phyloP scores from a whole-genome alignment of 2,888 invertebrate species.

The Scaptomyza tumidula region DNA sequence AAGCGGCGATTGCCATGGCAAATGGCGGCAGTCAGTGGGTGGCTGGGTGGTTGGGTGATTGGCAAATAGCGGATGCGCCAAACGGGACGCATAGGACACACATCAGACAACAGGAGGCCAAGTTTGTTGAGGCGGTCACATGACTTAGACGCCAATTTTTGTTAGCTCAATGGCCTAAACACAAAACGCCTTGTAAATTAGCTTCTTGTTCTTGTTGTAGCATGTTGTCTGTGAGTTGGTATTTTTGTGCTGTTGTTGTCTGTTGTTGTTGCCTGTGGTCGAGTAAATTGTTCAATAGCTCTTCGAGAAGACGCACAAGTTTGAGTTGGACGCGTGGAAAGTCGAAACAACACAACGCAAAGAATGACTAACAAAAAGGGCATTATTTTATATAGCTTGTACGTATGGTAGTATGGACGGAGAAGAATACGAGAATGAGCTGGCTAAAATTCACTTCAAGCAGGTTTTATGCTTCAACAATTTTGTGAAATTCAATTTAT shows the following conservation, averaged over 20 bases:
- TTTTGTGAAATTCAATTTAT: conserved; percentile 84
- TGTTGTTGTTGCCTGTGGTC: conserved; percentile 47
- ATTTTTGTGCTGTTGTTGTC: conserved; percentile 6
- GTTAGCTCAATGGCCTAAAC: conserved; percentile 69
- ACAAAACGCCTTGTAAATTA: conserved; percentile 76
- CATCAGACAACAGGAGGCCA: neutral
- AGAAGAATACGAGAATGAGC: conserved; percentile 64
- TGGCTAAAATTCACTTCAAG: conserved; percentile 81
- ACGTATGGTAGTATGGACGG: neutral
- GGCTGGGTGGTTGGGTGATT: neutral
- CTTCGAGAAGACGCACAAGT: conserved; percentile 20
- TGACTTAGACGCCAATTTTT: conserved; percentile 63
- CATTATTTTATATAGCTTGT: conserved; percentile 71
- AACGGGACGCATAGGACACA: conserved; percentile 29
- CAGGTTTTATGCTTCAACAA: conserved; percentile 83
- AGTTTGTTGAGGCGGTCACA: conserved; percentile 39
- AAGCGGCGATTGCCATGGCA: conserved; percentile 79
- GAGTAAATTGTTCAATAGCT: conserved; percentile 68
- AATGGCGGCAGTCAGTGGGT: conserved; percentile 23
- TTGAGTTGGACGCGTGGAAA: conserved; percentile 13
- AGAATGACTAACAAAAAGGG: conserved; percentile 74
- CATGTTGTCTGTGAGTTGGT: conserved; percentile 53
- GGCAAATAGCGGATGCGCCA: conserved; percentile 50
- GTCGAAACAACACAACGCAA: conserved; percentile 7
- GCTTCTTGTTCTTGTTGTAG: conserved; percentile 52